Conservation (phyloP, 1,140 invertebrate species). For the Argopecten irradians region DNA sequence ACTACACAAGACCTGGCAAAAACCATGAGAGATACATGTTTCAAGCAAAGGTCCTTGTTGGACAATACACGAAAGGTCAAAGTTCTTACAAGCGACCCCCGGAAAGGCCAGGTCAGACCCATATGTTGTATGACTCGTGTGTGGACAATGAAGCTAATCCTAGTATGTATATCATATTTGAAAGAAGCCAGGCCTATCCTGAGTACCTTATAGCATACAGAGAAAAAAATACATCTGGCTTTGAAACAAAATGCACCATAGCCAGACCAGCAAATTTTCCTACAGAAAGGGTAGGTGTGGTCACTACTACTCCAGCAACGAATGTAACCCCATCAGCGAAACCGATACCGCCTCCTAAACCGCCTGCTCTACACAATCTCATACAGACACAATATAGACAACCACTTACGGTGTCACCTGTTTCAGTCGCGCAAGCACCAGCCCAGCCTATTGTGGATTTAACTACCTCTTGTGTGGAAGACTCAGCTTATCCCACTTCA, state of each 20-base stretch:
- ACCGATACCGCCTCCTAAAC: neutral
- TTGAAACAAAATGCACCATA: neutral
- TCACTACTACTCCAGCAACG: neutral
- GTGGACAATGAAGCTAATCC: slow-evolving; percentile 54
- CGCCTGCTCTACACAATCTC: neutral
- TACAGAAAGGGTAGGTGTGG: too few relatives aligned
- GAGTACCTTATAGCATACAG: slow-evolving; percentile 54
- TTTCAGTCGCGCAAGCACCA: neutral
- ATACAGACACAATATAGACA: too few relatives aligned
- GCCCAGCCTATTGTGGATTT: neutral
- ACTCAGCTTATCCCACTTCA: neutral
- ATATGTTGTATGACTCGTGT: slow-evolving; percentile 60
- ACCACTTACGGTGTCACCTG: too few relatives aligned
- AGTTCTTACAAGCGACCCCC: slow-evolving; percentile 39
- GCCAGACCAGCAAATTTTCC: neutral
- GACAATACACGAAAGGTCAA: slow-evolving; percentile 38
- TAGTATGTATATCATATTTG: slow-evolving; percentile 61
- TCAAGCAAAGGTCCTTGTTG: slow-evolving; percentile 52
- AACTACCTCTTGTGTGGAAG: neutral
- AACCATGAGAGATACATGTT: slow-evolving; percentile 50
- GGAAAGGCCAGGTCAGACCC: slow-evolving; percentile 32
- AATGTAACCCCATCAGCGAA: neutral
- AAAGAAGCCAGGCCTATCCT: slow-evolving; percentile 58
- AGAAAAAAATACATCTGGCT: neutral
- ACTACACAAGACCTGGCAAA: slow-evolving; percentile 41